Percentiles rank a stretch among this genome's conserved stretches.
These are phyloP conservation scores for Drosophila parabipectinata DNA, from an alignment of 1,140 invertebrate genomes.

Conservation along the genomic window DNA sequence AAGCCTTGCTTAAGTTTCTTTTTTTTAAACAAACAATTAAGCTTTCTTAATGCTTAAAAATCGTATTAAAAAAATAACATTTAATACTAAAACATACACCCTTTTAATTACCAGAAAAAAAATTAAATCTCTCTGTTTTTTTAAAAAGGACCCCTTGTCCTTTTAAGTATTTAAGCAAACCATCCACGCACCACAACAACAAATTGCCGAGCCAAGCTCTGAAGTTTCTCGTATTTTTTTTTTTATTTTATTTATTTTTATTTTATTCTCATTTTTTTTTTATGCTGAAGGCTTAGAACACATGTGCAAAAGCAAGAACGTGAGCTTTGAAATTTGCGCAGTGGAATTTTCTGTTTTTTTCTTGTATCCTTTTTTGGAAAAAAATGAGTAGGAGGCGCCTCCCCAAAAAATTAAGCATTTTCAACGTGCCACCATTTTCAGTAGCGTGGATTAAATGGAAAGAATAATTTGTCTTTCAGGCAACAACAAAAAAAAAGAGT, in stretches of 20 bases:
- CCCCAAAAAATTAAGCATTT: slow-evolving; percentile 33
- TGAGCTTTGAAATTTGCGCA: slow-evolving; percentile 53
- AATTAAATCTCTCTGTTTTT: no score
- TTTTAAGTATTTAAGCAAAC: no score
- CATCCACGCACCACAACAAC: no score
- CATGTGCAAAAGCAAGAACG: slow-evolving; percentile 25
- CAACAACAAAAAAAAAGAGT: neutral
- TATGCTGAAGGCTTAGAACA: slow-evolving; percentile 4
- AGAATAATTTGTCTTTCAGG: slow-evolving; percentile 28
- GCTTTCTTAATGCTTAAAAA: no score
- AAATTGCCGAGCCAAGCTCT: no score
- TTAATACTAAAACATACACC: no score
- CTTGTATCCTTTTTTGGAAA: neutral
- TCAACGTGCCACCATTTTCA: slow-evolving; percentile 22
- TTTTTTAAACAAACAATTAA: no score
- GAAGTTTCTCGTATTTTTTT: neutral
- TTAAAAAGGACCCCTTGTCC: no score
- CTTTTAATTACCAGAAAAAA: no score
- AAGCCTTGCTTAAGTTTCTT: no score
- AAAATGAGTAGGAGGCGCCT: neutral
- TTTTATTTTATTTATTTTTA: slow-evolving; percentile 1
- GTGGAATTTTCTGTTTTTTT: slow-evolving; percentile 15
- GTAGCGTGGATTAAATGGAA: neutral
- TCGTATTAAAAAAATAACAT: no score
- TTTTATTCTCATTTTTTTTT: neutral